phyloP scores from a whole-genome alignment of 23 tunicate genomes.

The Clavelina lepadiformis region DNA sequence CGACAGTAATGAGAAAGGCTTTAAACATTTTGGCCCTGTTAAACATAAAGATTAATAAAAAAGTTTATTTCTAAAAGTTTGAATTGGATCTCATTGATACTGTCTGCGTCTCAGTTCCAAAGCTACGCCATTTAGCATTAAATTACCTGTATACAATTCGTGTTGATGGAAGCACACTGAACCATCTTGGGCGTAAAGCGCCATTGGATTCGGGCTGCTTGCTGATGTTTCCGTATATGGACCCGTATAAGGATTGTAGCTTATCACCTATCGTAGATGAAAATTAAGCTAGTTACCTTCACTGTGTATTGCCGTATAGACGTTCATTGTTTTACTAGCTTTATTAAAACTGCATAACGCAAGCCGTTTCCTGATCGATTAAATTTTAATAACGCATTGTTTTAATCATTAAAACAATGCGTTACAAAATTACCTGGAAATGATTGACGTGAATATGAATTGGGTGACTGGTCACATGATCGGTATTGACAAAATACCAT shows the following conservation, averaged over 20 bases:
- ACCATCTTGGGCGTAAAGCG: background rate
- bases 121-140: background rate
- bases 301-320: background rate
- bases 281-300: background rate
- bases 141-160: background rate
- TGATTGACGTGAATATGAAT: conserved; percentile 50
- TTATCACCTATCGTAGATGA: conserved; percentile 11
- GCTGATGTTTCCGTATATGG: background rate
- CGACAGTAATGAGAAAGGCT: too few species aligned
- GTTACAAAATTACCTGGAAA: conserved; percentile 26
- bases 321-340: background rate
- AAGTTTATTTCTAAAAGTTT: too few species aligned
- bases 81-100: too few species aligned
- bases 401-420: background rate
- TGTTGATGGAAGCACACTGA: background rate
- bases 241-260: conserved; percentile 32
- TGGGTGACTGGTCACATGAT: conserved; percentile 23
- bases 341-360: background rate
- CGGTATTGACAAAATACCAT: conserved; percentile 29
- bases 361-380: background rate
- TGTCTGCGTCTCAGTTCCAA: too few species aligned
- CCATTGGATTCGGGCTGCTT: background rate
- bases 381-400: too few species aligned
- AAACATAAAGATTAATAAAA: too few species aligned
- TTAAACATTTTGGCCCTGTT: too few species aligned